Conservation (phyloP, 2,797 vertebrate species). For the Neostethus bicornis region DNA sequence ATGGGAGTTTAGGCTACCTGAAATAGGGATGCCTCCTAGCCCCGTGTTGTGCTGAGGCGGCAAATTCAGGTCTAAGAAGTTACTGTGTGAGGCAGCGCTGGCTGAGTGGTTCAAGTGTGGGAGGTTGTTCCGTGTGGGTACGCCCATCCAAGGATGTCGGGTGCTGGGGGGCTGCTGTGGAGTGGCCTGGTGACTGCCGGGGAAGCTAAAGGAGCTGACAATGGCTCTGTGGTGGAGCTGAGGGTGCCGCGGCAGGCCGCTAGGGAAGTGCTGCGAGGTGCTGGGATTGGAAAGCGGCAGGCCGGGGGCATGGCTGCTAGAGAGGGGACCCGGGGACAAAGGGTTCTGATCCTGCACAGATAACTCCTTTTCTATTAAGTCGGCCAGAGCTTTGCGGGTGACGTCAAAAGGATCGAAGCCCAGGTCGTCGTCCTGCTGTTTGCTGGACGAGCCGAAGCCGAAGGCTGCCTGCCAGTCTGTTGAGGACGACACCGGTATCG, state of each 20-base stretch:
- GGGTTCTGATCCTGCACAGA: constrained; percentile 93
- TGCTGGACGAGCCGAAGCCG: constrained; percentile 95
- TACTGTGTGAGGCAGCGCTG: constrained; percentile 95
- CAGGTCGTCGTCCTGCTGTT: constrained; percentile 96
- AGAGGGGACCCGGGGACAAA: constrained; percentile 83
- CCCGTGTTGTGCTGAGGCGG: constrained; percentile 95
- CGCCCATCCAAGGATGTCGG: constrained; percentile 97
- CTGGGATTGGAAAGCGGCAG: constrained; percentile 69
- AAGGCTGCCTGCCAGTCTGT: constrained; percentile 99
- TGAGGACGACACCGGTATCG: constrained; percentile 97
- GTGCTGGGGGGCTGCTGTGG: constrained; percentile 78
- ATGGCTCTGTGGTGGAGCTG: constrained; percentile 95
- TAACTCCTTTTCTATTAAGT: constrained; percentile 99
- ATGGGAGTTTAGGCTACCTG: constrained; percentile 84
- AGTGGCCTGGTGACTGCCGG: constrained; percentile 79
- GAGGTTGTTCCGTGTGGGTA: constrained; percentile 92
- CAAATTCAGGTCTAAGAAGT: constrained; percentile 98
- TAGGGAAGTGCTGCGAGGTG: constrained; percentile 81
- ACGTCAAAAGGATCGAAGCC: constrained; percentile 99
- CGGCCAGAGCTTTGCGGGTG: constrained; percentile 97
- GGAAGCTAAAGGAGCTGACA: constrained; percentile 97
- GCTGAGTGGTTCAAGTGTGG: constrained; percentile 99
- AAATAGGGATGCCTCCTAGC: constrained; percentile 97
- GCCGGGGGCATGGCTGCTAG: constrained; percentile 76
- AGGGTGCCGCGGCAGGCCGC: constrained; percentile 90